Evolutionary conservation across 2,888 invertebrate genomes (phyloP).

Genomic region (Laspeyria flexula): DNA sequence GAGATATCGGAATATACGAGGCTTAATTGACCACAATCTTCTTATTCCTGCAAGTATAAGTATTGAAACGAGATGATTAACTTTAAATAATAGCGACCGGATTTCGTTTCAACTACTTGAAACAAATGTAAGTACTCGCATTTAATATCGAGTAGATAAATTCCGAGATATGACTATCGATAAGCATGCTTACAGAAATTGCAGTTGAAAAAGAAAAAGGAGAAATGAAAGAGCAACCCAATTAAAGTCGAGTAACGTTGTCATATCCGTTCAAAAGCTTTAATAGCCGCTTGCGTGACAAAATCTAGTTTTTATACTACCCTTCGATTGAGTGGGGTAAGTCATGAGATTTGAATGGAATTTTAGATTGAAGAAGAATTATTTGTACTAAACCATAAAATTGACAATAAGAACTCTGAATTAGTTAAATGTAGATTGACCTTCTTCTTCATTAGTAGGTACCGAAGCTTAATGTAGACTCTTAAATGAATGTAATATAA

Average conservation of each 20-base stretch:
- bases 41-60: background rate
- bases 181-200: conserved; percentile 47
- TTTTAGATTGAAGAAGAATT: too few species aligned
- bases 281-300: conserved; percentile 73
- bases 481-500: too few species aligned
- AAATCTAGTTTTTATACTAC: conserved; percentile 70
- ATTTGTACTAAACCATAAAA: too few species aligned
- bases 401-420: too few species aligned
- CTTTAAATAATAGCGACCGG: background rate
- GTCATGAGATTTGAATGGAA: conserved; percentile 32
- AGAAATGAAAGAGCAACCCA: conserved; percentile 70
- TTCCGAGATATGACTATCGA: conserved; percentile 33
- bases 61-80: background rate
- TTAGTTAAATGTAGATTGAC: too few species aligned
- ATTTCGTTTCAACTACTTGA: conserved; percentile 5
- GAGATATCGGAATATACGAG: background rate
- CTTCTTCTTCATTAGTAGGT: too few species aligned
- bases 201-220: conserved; percentile 55
- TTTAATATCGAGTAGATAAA: conserved; percentile 28
- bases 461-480: too few species aligned
- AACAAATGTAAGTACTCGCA: conserved; percentile 13
- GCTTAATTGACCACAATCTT: background rate
- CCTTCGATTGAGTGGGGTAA: conserved; percentile 49
- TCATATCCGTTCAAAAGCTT: conserved; percentile 70
- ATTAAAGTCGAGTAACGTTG: conserved; percentile 71